Evolutionary conservation across 2,888 invertebrate genomes (phyloP), one percentile per base, ranked within the genome.

Genomic region (Clistopyga incitator): DNA sequence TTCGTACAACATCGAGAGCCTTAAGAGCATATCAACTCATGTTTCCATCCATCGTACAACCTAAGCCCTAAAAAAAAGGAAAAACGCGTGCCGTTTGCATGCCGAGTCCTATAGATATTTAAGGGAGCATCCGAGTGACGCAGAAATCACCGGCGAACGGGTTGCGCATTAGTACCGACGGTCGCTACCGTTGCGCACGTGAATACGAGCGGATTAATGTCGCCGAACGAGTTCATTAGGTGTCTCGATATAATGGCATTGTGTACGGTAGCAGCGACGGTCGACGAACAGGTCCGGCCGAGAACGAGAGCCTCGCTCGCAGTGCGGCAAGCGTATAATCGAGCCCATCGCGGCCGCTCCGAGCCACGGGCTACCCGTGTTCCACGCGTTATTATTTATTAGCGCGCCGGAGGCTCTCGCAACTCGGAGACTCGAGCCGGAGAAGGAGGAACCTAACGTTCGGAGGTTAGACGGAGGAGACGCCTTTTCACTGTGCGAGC

Each of bases 211-310:
- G 34, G 78, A 82, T 82, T 90, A 89, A 89, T 88, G 90, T 87
- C 85, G 87, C 89, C 87, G 85, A 89, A 87, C 87, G 83, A 88
- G 91, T 91, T 91, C 91, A 88, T 91, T 91, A 90, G 86, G 83
- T 72, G 25, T 6, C 65, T 52, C 78, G 82, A 78, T 70, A 86
- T 86, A 86, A 87, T 87, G 77, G 83, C 78, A 90, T 90, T 90
- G 90, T 90, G 47, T 34, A 34, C 34, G 38, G 61, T 59, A 29
- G 59, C 59, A 29, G 59, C 59, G 15, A 25, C 11, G 29, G 10
- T 25, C 29, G 59, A 2, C 25, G 25, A 11, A 15, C 25, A 18
- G 34, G 61, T 61, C 61, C 61, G 38, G 61, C 18, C 34, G 61
- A 15, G 8, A 29, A 8, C n/a, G n/a, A n/a, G n/a, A n/a, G n/a